Base-by-base conservation (phyloP, 2,888 invertebrate genomes). In the Luffia ferchaultella region DNA sequence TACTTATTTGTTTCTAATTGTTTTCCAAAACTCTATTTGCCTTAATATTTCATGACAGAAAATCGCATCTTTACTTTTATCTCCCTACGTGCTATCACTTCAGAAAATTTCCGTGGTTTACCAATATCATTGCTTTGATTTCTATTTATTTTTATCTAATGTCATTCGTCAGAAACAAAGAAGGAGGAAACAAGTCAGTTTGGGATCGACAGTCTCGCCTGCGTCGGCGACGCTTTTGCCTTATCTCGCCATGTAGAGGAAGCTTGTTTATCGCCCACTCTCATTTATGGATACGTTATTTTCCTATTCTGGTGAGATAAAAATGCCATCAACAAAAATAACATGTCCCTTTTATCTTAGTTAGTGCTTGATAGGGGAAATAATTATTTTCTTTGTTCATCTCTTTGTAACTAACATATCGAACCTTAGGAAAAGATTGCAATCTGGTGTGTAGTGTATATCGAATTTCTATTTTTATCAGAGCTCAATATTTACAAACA, bases 211-310 rank as follows among this genome's bases (percentile, higher is more conserved):
- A 30, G 30, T n/a, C 30, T 3, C 30, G 30, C 12, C n/a, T 30
- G 30, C 30, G 5, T 30, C 30, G 30, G 30, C 30, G 49, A 49
- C 49, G 49, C 42, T 48, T 48, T 41, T 48, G 42, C 70, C 72
- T 76, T 76, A 76, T 78, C 75, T 76, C 67, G 57, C 58, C 62
- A 65, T 63, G 68, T 68, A 70, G 66, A 3, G 49, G 16, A 20
- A 69, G 73, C 73, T 76, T 79, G 76, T 80, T 79, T 79, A 78
- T 79, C 73, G 74, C 70, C 67, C 61, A 76, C 68, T 74, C 62
- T 65, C 74, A 75, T 78, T 76, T 78, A 78, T 75, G 76, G 75
- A 68, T 78, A 76, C 76, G 73, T 79, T 78, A 80, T 78, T 78
- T 79, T 68, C 74, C 75, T 78, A 78, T 78, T 80, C 72, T 67